Base-by-base conservation (phyloP, 1,140 invertebrate genomes). In the Acromyrmex heyeri region DNA sequence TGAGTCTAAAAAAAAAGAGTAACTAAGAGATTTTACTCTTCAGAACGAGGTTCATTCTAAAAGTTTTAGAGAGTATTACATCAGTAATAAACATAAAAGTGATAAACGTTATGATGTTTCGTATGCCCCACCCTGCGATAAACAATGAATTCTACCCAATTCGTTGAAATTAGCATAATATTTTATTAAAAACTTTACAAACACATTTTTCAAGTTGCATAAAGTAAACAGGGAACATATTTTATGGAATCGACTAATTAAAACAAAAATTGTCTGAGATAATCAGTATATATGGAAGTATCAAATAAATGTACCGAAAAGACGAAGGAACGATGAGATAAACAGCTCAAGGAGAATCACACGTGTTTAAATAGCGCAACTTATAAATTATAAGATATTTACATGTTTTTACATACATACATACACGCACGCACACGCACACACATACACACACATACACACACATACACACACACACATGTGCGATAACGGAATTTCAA, bases 181-280 rank as follows among this genome's bases (percentile, higher is more conserved):
- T 44, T 57, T 81, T 70, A 81, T 81, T 81, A 57, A 70, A 4
- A 21, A 79, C 21, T 81, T 70, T 69, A 81, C 77, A 70, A n/a
- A 69, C 4, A 10, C 7, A 16, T 69, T 65, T 30, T 34, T 64
- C 3, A 12, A 62, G 21, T 14, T 21, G 21, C 21, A 34, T 34
- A 21, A 65, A 65, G 7, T 34, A 79, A 53, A 79, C 21, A 14
- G 24, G 18, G 3, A n/a, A 64, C n/a, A 57, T 44, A 14, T 50
- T 21, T 53, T 50, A 10, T 21, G 38, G 16, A n/a, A 64, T 34
- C 12, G 10, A 61, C 3, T 4, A 44, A 62, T 77, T 44, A 2
- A 61, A 12, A 6, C 4, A 59, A 59, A 57, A 30, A 57, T 57
- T 21, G 53, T 75, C 6, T 3, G n/a, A 24, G 38, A 34, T 24